phyloP scores from a whole-genome alignment of 92 coral and sea anemone species.

The Phenganax stokvisi region DNA sequence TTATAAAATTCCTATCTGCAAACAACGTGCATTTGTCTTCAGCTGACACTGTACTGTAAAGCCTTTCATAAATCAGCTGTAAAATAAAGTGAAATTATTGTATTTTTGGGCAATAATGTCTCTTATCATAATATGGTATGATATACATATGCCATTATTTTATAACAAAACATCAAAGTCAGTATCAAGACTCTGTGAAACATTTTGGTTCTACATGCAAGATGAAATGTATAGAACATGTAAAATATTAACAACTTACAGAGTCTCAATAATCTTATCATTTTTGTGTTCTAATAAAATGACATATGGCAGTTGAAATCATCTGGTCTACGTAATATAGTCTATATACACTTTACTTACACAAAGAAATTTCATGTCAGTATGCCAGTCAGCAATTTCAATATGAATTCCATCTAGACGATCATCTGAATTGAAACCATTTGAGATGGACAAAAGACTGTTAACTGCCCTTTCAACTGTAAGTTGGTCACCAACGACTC shows the following conservation, averaged over 20 bases:
- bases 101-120: no score
- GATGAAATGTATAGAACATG: no score
- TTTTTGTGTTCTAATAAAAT: no score
- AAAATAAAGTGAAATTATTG: not conserved
- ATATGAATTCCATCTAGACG: not conserved
- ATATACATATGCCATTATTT: no score
- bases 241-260: no score
- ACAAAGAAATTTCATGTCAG: constrained; percentile 8
- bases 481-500: constrained; percentile 7
- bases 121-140: no score
- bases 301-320: no score
- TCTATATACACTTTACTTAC: not conserved
- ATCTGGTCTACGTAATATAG: not conserved
- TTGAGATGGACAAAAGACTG: constrained; percentile 1
- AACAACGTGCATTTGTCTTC: constrained; percentile 43
- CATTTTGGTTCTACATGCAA: no score
- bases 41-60: constrained; percentile 38
- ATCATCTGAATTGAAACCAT: not conserved
- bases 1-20: constrained; percentile 45
- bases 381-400: constrained; percentile 9
- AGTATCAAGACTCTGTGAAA: no score
- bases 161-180: no score
- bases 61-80: constrained; percentile 30
- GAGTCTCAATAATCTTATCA: no score
- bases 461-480: constrained; percentile 8